These are phyloP conservation scores for Leptopilina myrica DNA, from an alignment of 2,888 invertebrate species.

Conservation along the genomic window DNA sequence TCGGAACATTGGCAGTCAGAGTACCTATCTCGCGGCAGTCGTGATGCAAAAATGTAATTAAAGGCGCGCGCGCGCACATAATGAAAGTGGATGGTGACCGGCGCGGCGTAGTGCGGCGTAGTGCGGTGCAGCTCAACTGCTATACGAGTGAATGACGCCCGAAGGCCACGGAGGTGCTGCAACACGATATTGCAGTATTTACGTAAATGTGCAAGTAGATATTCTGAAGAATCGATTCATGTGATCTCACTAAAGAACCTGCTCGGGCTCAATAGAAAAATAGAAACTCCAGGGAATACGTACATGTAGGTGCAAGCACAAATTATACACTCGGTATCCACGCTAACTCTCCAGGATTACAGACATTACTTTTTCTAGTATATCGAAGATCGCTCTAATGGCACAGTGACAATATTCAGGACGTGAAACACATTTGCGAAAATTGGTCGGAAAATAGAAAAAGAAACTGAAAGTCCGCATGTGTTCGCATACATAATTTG, in stretches of 20 bases:
- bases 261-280: slow-evolving; percentile 26
- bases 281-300: slow-evolving; percentile 1
- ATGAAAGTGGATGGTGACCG: slow-evolving; percentile 72
- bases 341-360: slow-evolving; percentile 2
- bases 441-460: not conserved
- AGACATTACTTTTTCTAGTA: slow-evolving; percentile 21
- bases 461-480: not conserved
- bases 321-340: slow-evolving; percentile 6
- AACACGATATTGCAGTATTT: slow-evolving; percentile 61
- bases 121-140: slow-evolving; percentile 58
- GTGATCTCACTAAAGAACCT: slow-evolving; percentile 27
- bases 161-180: slow-evolving; percentile 71
- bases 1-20: slow-evolving; percentile 57
- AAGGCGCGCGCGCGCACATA: slow-evolving; percentile 65
- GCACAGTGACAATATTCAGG: not conserved
- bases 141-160: slow-evolving; percentile 72
- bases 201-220: slow-evolving; percentile 56
- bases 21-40: slow-evolving; percentile 58
- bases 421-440: not conserved
- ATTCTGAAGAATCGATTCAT: slow-evolving; percentile 51
- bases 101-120: slow-evolving; percentile 55
- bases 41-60: slow-evolving; percentile 73
- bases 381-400: not conserved
- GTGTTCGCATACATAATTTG: not conserved
- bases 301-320: slow-evolving; percentile 25